A percentile compares a stretch with the other conserved stretches of the same genome.
Conservation (phyloP, 2,888 invertebrate species). For the Arrhopalites spinosus region DNA sequence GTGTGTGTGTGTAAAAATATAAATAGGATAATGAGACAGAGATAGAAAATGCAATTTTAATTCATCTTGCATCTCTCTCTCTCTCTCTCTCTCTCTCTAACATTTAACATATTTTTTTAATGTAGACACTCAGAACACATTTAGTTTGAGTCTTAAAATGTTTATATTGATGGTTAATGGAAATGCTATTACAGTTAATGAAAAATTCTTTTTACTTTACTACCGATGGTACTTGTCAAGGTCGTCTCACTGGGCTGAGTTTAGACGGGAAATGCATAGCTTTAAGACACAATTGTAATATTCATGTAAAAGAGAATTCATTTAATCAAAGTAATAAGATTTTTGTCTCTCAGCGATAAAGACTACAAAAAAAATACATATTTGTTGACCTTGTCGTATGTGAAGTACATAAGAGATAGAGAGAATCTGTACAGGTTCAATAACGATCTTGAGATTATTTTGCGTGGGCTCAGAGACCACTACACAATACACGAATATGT, state of each 20-base stretch:
- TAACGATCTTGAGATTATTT: conserved; percentile 29
- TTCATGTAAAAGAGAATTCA: too few species aligned
- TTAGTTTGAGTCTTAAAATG: not conserved
- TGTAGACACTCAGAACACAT: not conserved
- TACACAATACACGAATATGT: not conserved
- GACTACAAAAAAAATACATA: conserved; percentile 5
- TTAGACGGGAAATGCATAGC: conserved; percentile 34
- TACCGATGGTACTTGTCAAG: conserved; percentile 14
- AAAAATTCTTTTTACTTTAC: not conserved
- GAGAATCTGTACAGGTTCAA: conserved; percentile 28
- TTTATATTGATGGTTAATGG: too few species aligned
- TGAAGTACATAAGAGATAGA: not conserved
- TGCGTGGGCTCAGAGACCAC: conserved; percentile 19
- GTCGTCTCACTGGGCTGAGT: conserved; percentile 23
- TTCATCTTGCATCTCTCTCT: not conserved
- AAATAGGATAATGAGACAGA: not conserved
- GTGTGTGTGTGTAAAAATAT: too few species aligned
- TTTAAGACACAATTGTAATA: not conserved
- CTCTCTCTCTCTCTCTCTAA: not conserved
- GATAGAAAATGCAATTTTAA: conserved; percentile 6
- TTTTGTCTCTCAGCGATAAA: conserved; percentile 1
- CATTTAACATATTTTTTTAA: not conserved
- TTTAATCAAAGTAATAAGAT: not conserved
- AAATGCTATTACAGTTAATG: conserved; percentile 5
- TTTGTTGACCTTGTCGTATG: conserved; percentile 20